These are phyloP conservation scores for Saguinus midas DNA, from an alignment of 2,113 vertebrate species.

Conservation along the genomic window DNA sequence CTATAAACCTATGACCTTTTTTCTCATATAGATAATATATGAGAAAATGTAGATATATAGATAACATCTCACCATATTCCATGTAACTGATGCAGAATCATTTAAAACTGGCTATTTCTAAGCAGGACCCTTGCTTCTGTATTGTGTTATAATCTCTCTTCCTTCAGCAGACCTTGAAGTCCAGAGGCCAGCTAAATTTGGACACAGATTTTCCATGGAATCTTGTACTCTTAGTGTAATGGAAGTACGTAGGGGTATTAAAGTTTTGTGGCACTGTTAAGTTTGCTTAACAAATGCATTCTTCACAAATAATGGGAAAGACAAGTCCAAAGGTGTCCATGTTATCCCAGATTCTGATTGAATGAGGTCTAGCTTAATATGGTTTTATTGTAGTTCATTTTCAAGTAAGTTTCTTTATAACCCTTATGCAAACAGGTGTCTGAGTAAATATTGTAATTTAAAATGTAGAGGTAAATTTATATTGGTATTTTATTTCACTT, in stretches of 20 bases:
- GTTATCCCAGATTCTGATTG: background rate
- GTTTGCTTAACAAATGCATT: background rate
- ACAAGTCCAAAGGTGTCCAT: background rate
- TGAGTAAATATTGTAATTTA: constrained; percentile 25
- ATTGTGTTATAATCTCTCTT: background rate
- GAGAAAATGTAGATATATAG: background rate
- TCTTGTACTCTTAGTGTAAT: background rate
- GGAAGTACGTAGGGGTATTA: background rate
- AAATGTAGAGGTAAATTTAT: constrained; percentile 12
- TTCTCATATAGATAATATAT: background rate
- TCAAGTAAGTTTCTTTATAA: background rate
- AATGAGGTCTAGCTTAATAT: background rate
- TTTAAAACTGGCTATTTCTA: background rate
- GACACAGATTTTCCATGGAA: background rate
- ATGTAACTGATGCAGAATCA: background rate
- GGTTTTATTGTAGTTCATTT: background rate
- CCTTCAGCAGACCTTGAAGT: background rate
- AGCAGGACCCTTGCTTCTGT: background rate
- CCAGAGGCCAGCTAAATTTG: background rate
- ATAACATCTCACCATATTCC: background rate
- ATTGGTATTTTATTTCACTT: background rate
- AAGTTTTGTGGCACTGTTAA: background rate
- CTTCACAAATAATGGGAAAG: background rate
- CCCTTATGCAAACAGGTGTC: background rate
- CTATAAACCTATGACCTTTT: background rate